Evolutionary conservation across 2,113 vertebrate species (phyloP).

Genomic region (Eretmochelys imbricata): DNA sequence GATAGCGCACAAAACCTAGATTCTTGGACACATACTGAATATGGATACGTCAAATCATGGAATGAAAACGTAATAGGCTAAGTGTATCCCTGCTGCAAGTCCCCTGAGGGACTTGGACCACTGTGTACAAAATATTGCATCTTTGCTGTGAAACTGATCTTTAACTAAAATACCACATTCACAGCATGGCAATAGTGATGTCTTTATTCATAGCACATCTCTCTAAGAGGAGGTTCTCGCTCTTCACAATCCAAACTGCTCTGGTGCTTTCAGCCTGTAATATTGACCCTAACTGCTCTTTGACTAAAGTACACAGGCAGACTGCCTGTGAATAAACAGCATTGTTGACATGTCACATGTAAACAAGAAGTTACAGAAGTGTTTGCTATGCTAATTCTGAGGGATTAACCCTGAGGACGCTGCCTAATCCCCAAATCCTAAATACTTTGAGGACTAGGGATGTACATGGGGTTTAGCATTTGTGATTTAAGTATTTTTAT

Average conservation of each 20-base stretch:
- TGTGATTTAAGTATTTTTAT: slow-evolving; percentile 41
- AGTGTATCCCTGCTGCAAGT: too few species aligned
- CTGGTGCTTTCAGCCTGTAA: accelerated
- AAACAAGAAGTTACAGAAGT: slow-evolving; percentile 51
- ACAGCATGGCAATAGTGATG: background rate
- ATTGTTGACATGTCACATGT: slow-evolving; percentile 48
- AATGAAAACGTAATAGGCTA: background rate
- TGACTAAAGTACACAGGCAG: slow-evolving; percentile 9
- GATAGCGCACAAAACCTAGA: background rate
- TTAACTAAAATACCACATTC: background rate
- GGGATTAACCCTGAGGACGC: slow-evolving; percentile 65
- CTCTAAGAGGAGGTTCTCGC: slow-evolving; percentile 12
- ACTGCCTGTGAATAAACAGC: slow-evolving; percentile 44
- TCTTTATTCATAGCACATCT: background rate
- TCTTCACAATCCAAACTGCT: background rate
- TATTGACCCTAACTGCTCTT: slow-evolving; percentile 24
- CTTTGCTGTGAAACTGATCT: background rate
- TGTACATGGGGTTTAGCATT: slow-evolving; percentile 41
- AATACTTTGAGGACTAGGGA: slow-evolving; percentile 13
- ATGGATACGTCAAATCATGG: background rate
- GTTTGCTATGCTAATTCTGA: slow-evolving; percentile 46
- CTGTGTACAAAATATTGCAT: background rate
- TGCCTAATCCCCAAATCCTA: slow-evolving; percentile 18
- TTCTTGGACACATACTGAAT: background rate
- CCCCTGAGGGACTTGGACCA: background rate